phyloP scores from a whole-genome alignment of 2,888 invertebrate species.

The Orthosia gracilis region DNA sequence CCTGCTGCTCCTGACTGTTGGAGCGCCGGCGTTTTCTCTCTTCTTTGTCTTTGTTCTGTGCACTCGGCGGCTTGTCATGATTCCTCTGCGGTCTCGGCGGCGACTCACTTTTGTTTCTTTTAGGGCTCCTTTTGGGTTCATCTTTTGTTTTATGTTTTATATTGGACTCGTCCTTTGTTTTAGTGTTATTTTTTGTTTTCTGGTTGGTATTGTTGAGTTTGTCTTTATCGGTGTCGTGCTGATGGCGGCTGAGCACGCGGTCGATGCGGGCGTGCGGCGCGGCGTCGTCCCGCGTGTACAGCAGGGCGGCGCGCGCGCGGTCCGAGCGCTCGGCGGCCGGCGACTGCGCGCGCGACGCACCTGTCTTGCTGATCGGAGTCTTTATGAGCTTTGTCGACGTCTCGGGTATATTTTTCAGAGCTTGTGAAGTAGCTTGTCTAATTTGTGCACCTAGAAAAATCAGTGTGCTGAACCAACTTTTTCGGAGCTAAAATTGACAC shows the following conservation, averaged over 20 bases:
- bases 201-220: background rate
- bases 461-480: background rate
- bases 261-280: constrained; percentile 85
- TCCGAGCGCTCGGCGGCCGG: constrained; percentile 20
- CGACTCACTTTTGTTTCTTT: constrained; percentile 11
- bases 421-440: constrained; percentile 83
- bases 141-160: constrained; percentile 20
- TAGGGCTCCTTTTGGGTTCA: background rate
- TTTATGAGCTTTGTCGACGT: constrained; percentile 79
- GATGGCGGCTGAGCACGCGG: constrained; percentile 79
- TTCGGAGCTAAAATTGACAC: background rate
- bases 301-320: constrained; percentile 79
- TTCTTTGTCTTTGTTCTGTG: constrained; percentile 9
- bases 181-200: constrained; percentile 14
- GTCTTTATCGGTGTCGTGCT: constrained; percentile 69
- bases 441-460: constrained; percentile 82
- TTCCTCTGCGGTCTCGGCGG: constrained; percentile 16
- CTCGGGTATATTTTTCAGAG: constrained; percentile 79
- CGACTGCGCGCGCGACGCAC: constrained; percentile 13
- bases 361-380: constrained; percentile 72
- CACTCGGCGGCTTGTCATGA: constrained; percentile 1
- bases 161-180: constrained; percentile 4
- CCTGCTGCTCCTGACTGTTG: constrained; percentile 19
- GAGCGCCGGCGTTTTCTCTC: constrained; percentile 43
- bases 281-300: constrained; percentile 87